These are phyloP conservation scores for Plebejus argus DNA, from an alignment of 2,888 invertebrate genomes.

Conservation along the genomic window DNA sequence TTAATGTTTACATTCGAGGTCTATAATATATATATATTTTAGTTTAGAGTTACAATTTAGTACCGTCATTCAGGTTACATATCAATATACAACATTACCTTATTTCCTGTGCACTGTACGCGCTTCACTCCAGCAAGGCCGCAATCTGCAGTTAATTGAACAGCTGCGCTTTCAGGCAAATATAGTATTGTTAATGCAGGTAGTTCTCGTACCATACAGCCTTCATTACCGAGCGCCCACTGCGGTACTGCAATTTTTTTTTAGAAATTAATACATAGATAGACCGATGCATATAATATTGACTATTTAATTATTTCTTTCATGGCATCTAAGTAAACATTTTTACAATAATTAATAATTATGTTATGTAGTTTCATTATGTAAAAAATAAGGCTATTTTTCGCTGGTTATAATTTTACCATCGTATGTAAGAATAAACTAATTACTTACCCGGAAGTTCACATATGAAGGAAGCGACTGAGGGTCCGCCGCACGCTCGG, in stretches of 20 bases:
- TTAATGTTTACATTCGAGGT: not conserved
- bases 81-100: slow-evolving; percentile 69
- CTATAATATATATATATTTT: not conserved
- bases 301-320: not conserved
- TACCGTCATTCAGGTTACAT: not conserved
- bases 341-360: not conserved
- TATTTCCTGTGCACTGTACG: slow-evolving; percentile 87
- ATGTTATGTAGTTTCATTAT: too few species aligned
- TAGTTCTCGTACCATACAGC: slow-evolving; percentile 86
- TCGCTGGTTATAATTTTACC: not conserved
- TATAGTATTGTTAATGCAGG: slow-evolving; percentile 88
- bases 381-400: not conserved
- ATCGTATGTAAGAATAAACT: not conserved
- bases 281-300: not conserved
- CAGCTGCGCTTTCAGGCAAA: slow-evolving; percentile 88
- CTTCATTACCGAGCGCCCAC: slow-evolving; percentile 85
- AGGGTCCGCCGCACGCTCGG: slow-evolving; percentile 87
- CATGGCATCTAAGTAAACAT: not conserved
- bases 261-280: not conserved
- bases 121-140: slow-evolving; percentile 87
- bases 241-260: slow-evolving; percentile 82
- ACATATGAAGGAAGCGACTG: slow-evolving; percentile 89
- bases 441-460: slow-evolving; percentile 86
- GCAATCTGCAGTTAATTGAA: slow-evolving; percentile 88
- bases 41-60: not conserved